Evolutionary conservation across 2,113 vertebrate species (phyloP), one percentile per base, ranked within the genome.

Genomic region (Hydrolagus affinis): DNA sequence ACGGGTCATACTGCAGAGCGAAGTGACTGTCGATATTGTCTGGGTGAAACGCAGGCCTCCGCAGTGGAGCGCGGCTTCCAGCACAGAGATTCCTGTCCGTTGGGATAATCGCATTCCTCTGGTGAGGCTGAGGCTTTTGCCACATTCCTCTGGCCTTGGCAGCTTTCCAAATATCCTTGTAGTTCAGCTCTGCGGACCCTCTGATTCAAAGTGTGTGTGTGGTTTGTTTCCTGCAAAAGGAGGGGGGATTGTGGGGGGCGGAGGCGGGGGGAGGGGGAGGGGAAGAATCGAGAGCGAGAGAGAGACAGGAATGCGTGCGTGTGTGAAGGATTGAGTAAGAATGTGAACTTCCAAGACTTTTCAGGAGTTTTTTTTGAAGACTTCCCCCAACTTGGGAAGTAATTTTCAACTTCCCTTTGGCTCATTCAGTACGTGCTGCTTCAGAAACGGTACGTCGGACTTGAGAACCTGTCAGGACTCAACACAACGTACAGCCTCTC

Each of bases 81-180:
- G 60, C 62, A 83, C n/a, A 80, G 59, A 30, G 78, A 32, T 83
- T 68, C 78, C 62, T 32, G 78, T 83, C 8, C 62, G 3, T 60
- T 83, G 60, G 78, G 62, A 83, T 83, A 83, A 83, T 83, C 62
- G 10, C 78, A 83, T 83, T 83, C 78, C 60, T 83, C 78, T 17
- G 78, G 62, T 83, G 78, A 83, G 66, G 17, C 78, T 28, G 78
- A 83, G 78, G 62, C 78, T 68, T 83, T 66, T 68, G 28, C 62
- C 62, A 83, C 78, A 83, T 83, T 83, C 78, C 78, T 83, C 66
- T 62, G 19, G 25, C 32, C 21, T 83, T 83, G 78, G 78, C 64
- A 83, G 66, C 17, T 30, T 83, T 66, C 78, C 78, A 83, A 83
- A 66, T 83, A 60, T 66, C 62, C 78, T 83, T 83, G 78, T 83